Conservation (phyloP, 1,140 invertebrate species). For the Pseudomyrmex pallidus region DNA sequence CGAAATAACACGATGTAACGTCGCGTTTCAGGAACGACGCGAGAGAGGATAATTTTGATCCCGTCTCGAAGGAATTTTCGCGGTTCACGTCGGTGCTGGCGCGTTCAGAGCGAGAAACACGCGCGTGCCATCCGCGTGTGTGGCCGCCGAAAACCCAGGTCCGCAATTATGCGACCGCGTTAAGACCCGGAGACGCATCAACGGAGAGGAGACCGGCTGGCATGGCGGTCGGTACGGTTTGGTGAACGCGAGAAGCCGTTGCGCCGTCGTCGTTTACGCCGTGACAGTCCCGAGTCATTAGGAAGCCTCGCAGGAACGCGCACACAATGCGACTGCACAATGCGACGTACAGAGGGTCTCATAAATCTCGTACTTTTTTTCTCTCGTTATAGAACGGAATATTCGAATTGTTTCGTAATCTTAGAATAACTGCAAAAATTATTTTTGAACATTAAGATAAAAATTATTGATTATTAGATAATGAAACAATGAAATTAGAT, state of each 20-base stretch:
- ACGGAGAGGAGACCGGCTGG: conserved; percentile 47
- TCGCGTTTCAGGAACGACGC: too few relatives aligned
- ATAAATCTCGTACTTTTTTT: not conserved
- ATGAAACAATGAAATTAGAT: too few relatives aligned
- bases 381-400: not conserved
- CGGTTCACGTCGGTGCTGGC: conserved; percentile 30
- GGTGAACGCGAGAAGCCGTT: conserved; percentile 35
- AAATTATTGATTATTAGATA: too few relatives aligned
- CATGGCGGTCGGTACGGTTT: conserved; percentile 35
- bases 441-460: too few relatives aligned
- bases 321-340: conserved; percentile 67
- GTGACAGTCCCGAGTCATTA: conserved; percentile 75
- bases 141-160: conserved; percentile 73
- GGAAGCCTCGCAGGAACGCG: conserved; percentile 61
- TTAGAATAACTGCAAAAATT: too few relatives aligned
- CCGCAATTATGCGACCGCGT: conserved; percentile 75
- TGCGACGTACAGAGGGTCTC: conserved; percentile 12
- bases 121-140: conserved; percentile 46
- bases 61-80: conserved; percentile 18
- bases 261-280: conserved; percentile 47
- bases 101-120: not conserved
- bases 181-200: conserved; percentile 74
- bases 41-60: too few relatives aligned
- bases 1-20: too few relatives aligned
- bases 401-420: not conserved